Conservation (phyloP, 1,140 invertebrate species). For the Palaemon carinicauda region DNA sequence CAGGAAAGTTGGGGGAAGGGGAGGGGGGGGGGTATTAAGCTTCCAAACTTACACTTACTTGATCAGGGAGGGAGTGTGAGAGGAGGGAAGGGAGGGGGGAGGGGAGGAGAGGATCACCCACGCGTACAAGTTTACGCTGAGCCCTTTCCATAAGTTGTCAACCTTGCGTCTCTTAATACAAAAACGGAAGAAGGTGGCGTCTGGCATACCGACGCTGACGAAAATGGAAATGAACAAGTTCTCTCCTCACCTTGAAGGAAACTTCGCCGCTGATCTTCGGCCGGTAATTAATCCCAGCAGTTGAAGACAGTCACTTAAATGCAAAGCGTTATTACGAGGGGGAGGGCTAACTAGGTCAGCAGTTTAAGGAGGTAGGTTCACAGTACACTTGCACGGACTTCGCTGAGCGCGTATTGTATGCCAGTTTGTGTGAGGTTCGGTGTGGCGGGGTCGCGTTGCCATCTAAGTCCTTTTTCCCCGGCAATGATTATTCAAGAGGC, state of each 20-base stretch:
- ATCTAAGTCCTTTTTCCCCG: neutral
- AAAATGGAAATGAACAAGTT: too few species aligned
- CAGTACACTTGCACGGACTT: neutral
- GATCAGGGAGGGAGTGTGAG: too few species aligned
- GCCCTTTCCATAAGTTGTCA: too few species aligned
- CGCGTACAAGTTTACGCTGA: too few species aligned
- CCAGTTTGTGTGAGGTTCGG: neutral
- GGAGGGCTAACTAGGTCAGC: neutral
- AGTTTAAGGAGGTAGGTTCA: neutral
- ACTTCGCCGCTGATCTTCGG: neutral
- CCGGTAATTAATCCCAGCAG: neutral
- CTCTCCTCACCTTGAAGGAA: neutral
- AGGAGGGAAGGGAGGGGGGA: too few species aligned
- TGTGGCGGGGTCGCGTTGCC: neutral
- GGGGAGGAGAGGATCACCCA: too few species aligned
- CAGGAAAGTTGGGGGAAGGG: too few species aligned
- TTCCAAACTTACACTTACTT: too few species aligned
- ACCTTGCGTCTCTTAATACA: too few species aligned
- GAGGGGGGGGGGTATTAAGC: too few species aligned
- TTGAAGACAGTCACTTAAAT: neutral
- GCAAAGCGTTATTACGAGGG: neutral
- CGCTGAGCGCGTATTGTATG: neutral
- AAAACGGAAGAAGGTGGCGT: too few species aligned
- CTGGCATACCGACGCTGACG: too few species aligned
- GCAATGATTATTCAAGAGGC: neutral